Conservation (phyloP, 2,888 invertebrate genomes). For the Noctuana brunneofusca region DNA sequence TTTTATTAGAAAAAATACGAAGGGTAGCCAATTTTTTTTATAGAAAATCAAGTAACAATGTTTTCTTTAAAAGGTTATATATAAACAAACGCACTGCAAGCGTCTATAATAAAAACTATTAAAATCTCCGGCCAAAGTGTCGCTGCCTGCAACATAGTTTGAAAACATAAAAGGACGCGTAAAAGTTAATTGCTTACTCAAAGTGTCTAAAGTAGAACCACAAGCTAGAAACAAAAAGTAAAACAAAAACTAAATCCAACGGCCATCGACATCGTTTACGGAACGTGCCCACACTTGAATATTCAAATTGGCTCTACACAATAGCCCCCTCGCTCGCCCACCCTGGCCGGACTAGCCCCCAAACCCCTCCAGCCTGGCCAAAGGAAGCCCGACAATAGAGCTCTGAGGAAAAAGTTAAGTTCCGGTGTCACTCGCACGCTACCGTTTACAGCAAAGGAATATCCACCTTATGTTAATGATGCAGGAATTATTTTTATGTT, state of each 20-base stretch:
- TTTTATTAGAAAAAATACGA: not conserved
- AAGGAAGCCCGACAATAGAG: slow-evolving; percentile 71
- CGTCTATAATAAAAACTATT: slow-evolving; percentile 28
- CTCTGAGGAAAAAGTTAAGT: slow-evolving; percentile 65
- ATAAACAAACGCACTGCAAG: slow-evolving; percentile 16
- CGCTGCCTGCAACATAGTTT: slow-evolving; percentile 30
- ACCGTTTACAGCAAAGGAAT: slow-evolving; percentile 24
- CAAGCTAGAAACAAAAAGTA: slow-evolving; percentile 31
- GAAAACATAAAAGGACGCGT: slow-evolving; percentile 36
- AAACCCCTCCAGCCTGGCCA: slow-evolving; percentile 37
- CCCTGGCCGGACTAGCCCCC: slow-evolving; percentile 42
- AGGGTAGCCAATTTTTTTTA: not conserved
- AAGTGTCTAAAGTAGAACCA: slow-evolving; percentile 32
- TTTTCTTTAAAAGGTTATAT: no score
- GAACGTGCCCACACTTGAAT: slow-evolving; percentile 68
- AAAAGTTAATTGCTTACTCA: slow-evolving; percentile 39
- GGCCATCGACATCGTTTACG: slow-evolving; percentile 61
- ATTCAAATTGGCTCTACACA: slow-evolving; percentile 72
- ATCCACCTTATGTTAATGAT: slow-evolving; percentile 31
- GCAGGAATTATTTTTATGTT: slow-evolving; percentile 32
- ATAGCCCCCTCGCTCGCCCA: slow-evolving; percentile 48
- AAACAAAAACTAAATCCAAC: slow-evolving; percentile 37
- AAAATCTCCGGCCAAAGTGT: slow-evolving; percentile 21
- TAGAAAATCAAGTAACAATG: no score
- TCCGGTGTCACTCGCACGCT: slow-evolving; percentile 73